Conservation (phyloP, 2,888 invertebrate species). For the Furcula furcula region DNA sequence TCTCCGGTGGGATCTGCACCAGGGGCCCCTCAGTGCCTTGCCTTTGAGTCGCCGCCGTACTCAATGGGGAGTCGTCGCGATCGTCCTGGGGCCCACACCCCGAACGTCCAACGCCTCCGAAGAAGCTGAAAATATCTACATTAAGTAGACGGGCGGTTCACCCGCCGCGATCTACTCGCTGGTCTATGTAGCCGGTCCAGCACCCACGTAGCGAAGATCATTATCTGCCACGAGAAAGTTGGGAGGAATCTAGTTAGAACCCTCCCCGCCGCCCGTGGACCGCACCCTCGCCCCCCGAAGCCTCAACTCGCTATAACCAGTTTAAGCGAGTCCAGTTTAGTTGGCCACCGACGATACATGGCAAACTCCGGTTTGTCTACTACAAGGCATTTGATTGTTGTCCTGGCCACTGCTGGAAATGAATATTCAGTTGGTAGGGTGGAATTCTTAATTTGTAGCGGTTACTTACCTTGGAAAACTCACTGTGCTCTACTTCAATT, state of each 20-base stretch:
- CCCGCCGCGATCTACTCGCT: constrained; percentile 38
- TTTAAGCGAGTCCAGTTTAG: constrained; percentile 73
- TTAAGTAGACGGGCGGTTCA: constrained; percentile 12
- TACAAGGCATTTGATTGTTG: constrained; percentile 31
- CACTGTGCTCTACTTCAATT: too few relatives aligned
- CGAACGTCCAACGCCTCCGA: too few relatives aligned
- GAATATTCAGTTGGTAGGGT: neutral
- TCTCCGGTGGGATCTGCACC: too few relatives aligned
- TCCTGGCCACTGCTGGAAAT: neutral
- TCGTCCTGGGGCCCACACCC: too few relatives aligned
- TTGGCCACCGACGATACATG: constrained; percentile 73
- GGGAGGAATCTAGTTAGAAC: constrained; percentile 75
- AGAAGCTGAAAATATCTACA: too few relatives aligned
- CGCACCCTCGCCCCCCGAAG: constrained; percentile 35
- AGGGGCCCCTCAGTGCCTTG: too few relatives aligned
- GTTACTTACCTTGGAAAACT: too few relatives aligned
- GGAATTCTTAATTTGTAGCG: too few relatives aligned
- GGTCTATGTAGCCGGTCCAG: constrained; percentile 25
- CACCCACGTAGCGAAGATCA: constrained; percentile 78
- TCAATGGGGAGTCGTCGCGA: too few relatives aligned
- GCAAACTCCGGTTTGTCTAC: constrained; percentile 60
- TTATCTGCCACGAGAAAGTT: constrained; percentile 77
- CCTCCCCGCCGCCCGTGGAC: constrained; percentile 33
- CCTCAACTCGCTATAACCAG: constrained; percentile 77
- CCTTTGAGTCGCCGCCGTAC: too few relatives aligned